Conservation (phyloP, 1,140 invertebrate species). For the Adelges cooleyi region DNA sequence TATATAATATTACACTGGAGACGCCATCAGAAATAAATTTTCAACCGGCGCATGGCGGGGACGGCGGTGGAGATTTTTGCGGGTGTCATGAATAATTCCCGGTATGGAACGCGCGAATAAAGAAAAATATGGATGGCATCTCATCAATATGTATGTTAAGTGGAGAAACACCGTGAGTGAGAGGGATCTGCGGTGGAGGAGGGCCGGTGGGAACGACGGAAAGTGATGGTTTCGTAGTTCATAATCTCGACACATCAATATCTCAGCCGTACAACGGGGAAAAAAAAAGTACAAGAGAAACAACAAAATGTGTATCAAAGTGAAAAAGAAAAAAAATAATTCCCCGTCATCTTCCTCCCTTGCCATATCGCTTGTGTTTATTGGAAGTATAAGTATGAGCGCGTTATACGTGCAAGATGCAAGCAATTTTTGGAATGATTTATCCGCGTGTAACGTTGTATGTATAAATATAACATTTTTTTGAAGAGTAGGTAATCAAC, state of each 20-base stretch:
- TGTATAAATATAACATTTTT: too few relatives aligned
- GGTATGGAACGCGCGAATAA: constrained; percentile 1
- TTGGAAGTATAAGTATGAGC: too few relatives aligned
- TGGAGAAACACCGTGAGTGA: too few relatives aligned
- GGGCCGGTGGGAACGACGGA: background rate
- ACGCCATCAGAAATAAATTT: background rate
- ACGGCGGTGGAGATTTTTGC: background rate
- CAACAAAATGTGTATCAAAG: constrained; percentile 10
- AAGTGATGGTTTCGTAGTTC: constrained; percentile 10
- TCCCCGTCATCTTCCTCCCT: too few relatives aligned
- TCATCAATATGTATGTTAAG: constrained; percentile 24
- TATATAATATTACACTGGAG: background rate
- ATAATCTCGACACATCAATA: constrained; percentile 26
- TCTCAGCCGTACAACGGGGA: background rate
- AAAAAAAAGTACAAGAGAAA: background rate
- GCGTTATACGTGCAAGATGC: too few relatives aligned
- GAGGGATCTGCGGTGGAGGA: background rate
- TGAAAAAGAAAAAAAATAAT: background rate
- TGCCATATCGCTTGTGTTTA: too few relatives aligned
- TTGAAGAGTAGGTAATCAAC: too few relatives aligned
- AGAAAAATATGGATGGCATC: constrained; percentile 28
- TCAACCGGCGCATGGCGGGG: too few relatives aligned
- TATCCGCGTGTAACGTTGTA: too few relatives aligned
- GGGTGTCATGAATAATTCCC: constrained; percentile 24
- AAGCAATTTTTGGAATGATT: too few relatives aligned